phyloP scores from a whole-genome alignment of 2,797 vertebrate genomes.

The Bufotes viridis region DNA sequence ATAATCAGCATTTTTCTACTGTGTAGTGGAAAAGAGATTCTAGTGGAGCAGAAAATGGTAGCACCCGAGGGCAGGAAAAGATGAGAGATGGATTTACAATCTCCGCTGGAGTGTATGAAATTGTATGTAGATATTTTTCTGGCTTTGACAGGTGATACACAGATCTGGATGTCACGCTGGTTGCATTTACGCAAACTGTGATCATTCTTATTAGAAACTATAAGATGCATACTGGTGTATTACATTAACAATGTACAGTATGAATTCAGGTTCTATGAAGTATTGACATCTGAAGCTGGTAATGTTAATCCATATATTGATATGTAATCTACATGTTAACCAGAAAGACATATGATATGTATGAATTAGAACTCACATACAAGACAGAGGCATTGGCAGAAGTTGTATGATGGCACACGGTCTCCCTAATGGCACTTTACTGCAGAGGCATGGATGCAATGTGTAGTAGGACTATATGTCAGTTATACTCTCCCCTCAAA shows the following conservation, averaged over 20 bases:
- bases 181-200: neutral
- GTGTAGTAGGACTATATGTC: too few relatives aligned
- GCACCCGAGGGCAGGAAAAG: constrained; percentile 23
- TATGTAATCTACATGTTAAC: neutral
- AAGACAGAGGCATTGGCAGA: too few relatives aligned
- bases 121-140: constrained; percentile 8
- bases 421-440: too few relatives aligned
- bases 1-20: constrained; percentile 19
- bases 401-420: too few relatives aligned
- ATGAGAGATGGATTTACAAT: constrained; percentile 30
- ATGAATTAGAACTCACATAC: too few relatives aligned
- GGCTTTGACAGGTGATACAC: constrained; percentile 36
- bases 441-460: too few relatives aligned
- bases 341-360: neutral
- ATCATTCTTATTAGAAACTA: neutral
- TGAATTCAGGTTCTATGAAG: neutral
- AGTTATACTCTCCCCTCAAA: too few relatives aligned
- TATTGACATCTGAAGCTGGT: neutral
- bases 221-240: neutral
- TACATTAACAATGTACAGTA: neutral
- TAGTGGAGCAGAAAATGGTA: constrained; percentile 33
- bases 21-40: constrained; percentile 8
- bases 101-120: constrained; percentile 23
- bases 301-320: neutral
- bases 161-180: neutral